These are phyloP conservation scores for Lepidostoma basale DNA, from an alignment of 1,140 invertebrate species.

Conservation along the genomic window DNA sequence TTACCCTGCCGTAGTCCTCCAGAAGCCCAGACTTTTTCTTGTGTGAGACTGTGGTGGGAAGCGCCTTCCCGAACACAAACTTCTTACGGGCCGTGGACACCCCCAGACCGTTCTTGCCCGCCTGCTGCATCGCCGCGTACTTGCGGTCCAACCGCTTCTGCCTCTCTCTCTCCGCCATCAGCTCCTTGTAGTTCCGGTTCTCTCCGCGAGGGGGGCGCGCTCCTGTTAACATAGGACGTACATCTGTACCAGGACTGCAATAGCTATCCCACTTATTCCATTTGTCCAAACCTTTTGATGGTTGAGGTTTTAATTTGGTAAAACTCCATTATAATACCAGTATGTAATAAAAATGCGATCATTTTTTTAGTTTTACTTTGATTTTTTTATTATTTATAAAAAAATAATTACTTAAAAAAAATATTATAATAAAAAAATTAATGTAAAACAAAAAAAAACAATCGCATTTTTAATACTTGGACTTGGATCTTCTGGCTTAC, in stretches of 20 bases:
- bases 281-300: conserved; percentile 2
- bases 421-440: too few relatives aligned
- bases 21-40: conserved; percentile 50
- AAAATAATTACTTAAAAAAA: too few relatives aligned
- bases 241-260: background rate
- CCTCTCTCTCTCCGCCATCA: conserved; percentile 53
- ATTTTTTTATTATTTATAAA: too few relatives aligned
- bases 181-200: conserved; percentile 65
- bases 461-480: too few relatives aligned
- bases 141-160: conserved; percentile 51
- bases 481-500: too few relatives aligned
- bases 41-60: conserved; percentile 45
- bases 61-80: conserved; percentile 50
- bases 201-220: conserved; percentile 66
- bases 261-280: background rate
- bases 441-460: conserved; percentile 4
- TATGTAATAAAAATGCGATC: too few relatives aligned
- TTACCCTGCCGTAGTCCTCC: conserved; percentile 43
- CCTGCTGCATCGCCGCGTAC: conserved; percentile 55
- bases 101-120: conserved; percentile 59
- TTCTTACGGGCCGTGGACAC: conserved; percentile 53
- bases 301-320: too few relatives aligned
- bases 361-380: too few relatives aligned
- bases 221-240: conserved; percentile 50
- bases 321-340: too few relatives aligned